Conservation (phyloP, 1,140 invertebrate genomes). For the Orchestia grillus region DNA sequence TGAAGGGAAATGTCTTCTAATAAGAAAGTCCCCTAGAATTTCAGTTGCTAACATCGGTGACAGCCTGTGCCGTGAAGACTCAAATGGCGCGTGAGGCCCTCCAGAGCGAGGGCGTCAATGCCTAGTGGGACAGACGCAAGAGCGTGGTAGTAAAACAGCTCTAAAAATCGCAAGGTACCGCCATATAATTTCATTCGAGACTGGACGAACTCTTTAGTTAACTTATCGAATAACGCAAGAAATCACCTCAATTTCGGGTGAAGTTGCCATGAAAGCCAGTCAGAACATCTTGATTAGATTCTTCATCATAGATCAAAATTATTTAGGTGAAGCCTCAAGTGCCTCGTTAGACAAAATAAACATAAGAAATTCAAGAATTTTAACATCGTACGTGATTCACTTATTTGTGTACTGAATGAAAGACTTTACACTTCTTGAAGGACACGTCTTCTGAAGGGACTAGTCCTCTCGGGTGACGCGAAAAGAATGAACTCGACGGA, state of each 20-base stretch:
- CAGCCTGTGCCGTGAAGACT: background rate
- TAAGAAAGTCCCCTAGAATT: background rate
- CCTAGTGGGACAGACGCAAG: background rate
- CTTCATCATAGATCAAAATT: background rate
- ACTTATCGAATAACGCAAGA: background rate
- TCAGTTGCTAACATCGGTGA: background rate
- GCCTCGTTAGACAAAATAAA: background rate
- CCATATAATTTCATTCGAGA: background rate
- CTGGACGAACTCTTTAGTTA: background rate
- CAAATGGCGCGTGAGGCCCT: background rate
- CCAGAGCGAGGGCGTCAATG: background rate
- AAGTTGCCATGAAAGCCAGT: background rate
- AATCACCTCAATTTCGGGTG: background rate
- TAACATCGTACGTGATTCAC: background rate
- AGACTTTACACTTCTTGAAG: background rate
- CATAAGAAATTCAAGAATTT: background rate
- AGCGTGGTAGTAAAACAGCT: background rate
- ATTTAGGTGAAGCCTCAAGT: background rate
- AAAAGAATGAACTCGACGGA: background rate
- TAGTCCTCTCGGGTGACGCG: background rate
- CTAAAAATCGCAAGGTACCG: background rate
- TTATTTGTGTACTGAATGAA: background rate
- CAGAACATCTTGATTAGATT: background rate
- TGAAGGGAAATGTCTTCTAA: background rate
- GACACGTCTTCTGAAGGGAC: background rate